Percentiles rank a stretch among this genome's conserved stretches.
Evolutionary conservation across 2,888 invertebrate genomes (phyloP).

Genomic region (Hofmannophila pseudospretella): DNA sequence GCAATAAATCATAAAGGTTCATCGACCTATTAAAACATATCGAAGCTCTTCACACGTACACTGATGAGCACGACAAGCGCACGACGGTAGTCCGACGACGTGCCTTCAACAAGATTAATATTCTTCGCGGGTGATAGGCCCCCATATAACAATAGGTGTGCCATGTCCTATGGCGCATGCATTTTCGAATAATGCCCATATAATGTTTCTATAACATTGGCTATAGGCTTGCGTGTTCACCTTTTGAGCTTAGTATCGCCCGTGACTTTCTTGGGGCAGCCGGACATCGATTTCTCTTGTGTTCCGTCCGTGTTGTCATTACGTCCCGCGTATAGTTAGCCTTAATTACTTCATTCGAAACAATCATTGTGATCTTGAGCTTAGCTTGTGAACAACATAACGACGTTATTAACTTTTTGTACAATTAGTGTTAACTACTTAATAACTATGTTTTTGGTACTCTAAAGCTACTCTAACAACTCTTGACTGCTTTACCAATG

Average conservation of each 20-base stretch:
- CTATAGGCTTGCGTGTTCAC: slow-evolving; percentile 52
- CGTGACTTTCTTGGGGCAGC: slow-evolving; percentile 52
- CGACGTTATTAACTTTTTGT: slow-evolving; percentile 25
- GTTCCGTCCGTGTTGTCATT: slow-evolving; percentile 2
- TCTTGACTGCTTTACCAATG: too few relatives aligned
- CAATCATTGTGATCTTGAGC: slow-evolving; percentile 22
- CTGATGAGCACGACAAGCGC: slow-evolving; percentile 38
- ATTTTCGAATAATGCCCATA: slow-evolving; percentile 75
- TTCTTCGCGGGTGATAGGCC: slow-evolving; percentile 61
- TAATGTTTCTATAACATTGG: slow-evolving; percentile 71
- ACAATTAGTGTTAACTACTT: slow-evolving; percentile 22
- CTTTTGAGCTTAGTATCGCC: slow-evolving; percentile 54
- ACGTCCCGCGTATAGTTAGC: slow-evolving; percentile 15
- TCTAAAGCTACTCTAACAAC: too few relatives aligned
- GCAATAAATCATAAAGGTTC: slow-evolving; percentile 3
- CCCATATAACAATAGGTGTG: slow-evolving; percentile 64
- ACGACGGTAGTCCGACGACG: slow-evolving; percentile 35
- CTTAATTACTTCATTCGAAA: slow-evolving; percentile 25
- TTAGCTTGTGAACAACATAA: slow-evolving; percentile 15
- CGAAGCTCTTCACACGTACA: slow-evolving; percentile 33
- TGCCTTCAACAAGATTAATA: slow-evolving; percentile 70
- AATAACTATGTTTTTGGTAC: slow-evolving; percentile 16
- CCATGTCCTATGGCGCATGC: slow-evolving; percentile 61
- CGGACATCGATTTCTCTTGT: slow-evolving; percentile 9
- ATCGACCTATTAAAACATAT: slow-evolving; percentile 29